These are phyloP conservation scores for Dichetophora obliterata DNA, from an alignment of 2,888 invertebrate genomes.

Conservation along the genomic window DNA sequence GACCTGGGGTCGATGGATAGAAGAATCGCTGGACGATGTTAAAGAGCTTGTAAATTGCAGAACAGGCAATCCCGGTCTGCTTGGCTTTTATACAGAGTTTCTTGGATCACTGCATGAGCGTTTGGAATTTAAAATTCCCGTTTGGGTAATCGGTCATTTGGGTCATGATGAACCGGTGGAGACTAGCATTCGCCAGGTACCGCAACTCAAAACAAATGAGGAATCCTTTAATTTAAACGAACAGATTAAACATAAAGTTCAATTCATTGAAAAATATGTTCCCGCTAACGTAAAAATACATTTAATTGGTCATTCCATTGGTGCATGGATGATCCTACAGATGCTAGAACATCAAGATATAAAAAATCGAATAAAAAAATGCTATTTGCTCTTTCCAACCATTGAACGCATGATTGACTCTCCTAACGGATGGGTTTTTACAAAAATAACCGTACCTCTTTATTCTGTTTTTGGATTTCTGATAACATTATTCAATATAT, in stretches of 20 bases:
- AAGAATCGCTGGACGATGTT: slow-evolving; percentile 73
- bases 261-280: slow-evolving; percentile 80
- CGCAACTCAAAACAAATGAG: slow-evolving; percentile 72
- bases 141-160: slow-evolving; percentile 85
- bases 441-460: slow-evolving; percentile 73
- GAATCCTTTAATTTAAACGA: slow-evolving; percentile 81
- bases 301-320: slow-evolving; percentile 92
- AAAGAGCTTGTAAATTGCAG: slow-evolving; percentile 81
- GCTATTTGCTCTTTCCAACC: slow-evolving; percentile 88
- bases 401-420: slow-evolving; percentile 85
- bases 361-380: slow-evolving; percentile 73
- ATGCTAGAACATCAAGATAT: slow-evolving; percentile 75
- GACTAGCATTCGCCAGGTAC: slow-evolving; percentile 70
- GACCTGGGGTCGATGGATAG: slow-evolving; percentile 79
- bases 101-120: slow-evolving; percentile 75
- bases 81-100: slow-evolving; percentile 85
- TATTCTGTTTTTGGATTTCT: slow-evolving; percentile 70
- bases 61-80: slow-evolving; percentile 90
- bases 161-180: slow-evolving; percentile 83
- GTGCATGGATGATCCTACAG: slow-evolving; percentile 85
- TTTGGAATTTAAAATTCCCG: slow-evolving; percentile 73
- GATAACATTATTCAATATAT: slow-evolving; percentile 71
- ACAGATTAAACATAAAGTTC: slow-evolving; percentile 72
- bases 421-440: slow-evolving; percentile 80
- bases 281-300: slow-evolving; percentile 81